Percentiles rank a stretch among this genome's conserved stretches.
Conservation (phyloP, 2,888 invertebrate species). For the Rutpela maculata region DNA sequence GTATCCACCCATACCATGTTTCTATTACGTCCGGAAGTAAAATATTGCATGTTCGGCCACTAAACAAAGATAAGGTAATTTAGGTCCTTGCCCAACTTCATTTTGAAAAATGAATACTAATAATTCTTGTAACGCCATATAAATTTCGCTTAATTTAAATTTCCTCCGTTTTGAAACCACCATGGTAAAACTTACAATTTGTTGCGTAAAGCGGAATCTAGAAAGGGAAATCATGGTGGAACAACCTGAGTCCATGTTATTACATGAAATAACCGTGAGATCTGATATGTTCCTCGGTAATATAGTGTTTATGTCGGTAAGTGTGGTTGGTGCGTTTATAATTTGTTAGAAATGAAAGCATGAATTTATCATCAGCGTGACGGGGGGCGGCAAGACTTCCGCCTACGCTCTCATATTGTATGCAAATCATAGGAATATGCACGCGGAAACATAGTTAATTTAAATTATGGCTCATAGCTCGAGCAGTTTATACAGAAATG, state of each 20-base stretch:
- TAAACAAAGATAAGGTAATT: neutral
- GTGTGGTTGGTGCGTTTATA: conserved; percentile 63
- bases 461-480: conserved; percentile 45
- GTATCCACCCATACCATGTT: neutral
- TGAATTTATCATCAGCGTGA: conserved; percentile 63
- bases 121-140: conserved; percentile 52
- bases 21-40: neutral
- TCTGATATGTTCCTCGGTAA: conserved; percentile 55
- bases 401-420: conserved; percentile 65
- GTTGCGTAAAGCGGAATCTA: conserved; percentile 50
- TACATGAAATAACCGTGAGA: conserved; percentile 57
- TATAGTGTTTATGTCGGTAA: conserved; percentile 52
- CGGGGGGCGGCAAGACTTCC: conserved; percentile 64
- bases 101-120: conserved; percentile 15
- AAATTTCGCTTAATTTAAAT: conserved; percentile 52
- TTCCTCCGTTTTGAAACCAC: conserved; percentile 42
- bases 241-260: conserved; percentile 53
- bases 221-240: conserved; percentile 55
- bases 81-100: neutral
- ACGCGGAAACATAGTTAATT: conserved; percentile 64
- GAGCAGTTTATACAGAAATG: neutral
- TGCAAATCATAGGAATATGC: conserved; percentile 64
- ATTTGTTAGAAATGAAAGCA: conserved; percentile 64
- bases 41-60: neutral
- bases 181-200: conserved; percentile 45